These are phyloP conservation scores for Zaprionus bogoriensis DNA, from an alignment of 2,888 invertebrate species.

Conservation along the genomic window DNA sequence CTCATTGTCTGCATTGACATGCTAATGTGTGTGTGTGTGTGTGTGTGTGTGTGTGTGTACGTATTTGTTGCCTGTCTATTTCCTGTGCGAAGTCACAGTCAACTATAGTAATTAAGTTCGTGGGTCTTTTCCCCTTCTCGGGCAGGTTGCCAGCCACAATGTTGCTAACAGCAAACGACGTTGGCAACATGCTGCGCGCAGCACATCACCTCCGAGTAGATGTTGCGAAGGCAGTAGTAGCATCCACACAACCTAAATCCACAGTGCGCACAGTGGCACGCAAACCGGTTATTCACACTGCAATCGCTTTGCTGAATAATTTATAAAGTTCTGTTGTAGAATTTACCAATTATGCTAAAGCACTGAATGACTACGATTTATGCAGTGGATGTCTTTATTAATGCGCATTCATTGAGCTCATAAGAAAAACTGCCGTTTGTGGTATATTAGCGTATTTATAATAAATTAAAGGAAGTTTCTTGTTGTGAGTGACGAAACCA, in stretches of 20 bases:
- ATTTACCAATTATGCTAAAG: too few species aligned
- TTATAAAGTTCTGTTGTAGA: too few species aligned
- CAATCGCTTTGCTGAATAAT: neutral
- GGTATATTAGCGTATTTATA: too few species aligned
- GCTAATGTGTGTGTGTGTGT: neutral
- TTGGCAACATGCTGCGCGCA: conserved; percentile 4
- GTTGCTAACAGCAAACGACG: conserved; percentile 18
- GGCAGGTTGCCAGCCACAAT: conserved; percentile 36
- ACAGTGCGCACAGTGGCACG: conserved; percentile 33
- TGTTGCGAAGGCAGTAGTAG: conserved; percentile 26
- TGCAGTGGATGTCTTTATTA: too few species aligned
- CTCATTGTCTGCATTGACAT: conserved; percentile 13
- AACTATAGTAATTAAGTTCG: conserved; percentile 25
- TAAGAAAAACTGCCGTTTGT: too few species aligned
- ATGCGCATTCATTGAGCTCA: too few species aligned
- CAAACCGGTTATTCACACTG: neutral
- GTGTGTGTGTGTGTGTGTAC: neutral
- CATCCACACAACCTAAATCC: conserved; percentile 55
- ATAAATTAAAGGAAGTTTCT: too few species aligned
- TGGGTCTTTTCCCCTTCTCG: conserved; percentile 10
- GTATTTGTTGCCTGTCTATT: conserved; percentile 17
- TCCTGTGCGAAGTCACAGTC: conserved; percentile 31
- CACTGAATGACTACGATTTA: too few species aligned
- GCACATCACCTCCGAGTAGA: neutral
- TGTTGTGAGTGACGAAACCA: too few species aligned